Evolutionary conservation across 2,888 invertebrate species (phyloP).

Genomic region (Synergus japonicus): DNA sequence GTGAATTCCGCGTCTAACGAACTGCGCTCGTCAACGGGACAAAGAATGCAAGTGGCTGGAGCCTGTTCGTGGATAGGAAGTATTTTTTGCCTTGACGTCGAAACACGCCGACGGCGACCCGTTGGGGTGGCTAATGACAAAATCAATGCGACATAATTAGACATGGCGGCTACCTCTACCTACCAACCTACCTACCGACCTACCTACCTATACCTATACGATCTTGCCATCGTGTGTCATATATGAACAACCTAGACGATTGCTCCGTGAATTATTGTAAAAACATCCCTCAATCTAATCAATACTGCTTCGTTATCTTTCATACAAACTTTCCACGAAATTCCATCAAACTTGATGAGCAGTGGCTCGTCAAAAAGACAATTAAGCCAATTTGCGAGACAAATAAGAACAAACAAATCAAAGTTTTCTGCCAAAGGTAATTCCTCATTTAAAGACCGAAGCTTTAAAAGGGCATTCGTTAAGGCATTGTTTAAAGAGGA

Average conservation of each 20-base stretch:
- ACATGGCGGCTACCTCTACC: constrained; percentile 57
- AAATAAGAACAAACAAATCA: too few species aligned
- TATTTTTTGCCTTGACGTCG: constrained; percentile 65
- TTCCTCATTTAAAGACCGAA: neutral
- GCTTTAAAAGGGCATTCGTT: constrained; percentile 34
- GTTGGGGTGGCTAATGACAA: constrained; percentile 75
- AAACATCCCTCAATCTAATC: constrained; percentile 73
- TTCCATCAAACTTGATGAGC: too few species aligned
- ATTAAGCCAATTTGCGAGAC: neutral
- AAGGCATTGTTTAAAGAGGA: constrained; percentile 32
- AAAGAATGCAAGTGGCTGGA: constrained; percentile 46
- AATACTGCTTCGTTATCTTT: constrained; percentile 63
- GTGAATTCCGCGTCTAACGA: constrained; percentile 46
- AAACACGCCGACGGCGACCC: constrained; percentile 59
- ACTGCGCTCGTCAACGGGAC: constrained; percentile 40
- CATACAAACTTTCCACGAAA: constrained; percentile 45
- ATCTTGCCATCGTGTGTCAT: constrained; percentile 50
- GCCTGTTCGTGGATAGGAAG: constrained; percentile 59
- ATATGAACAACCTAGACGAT: constrained; percentile 51
- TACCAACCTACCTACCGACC: constrained; percentile 53
- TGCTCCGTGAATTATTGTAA: constrained; percentile 70
- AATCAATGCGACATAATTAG: constrained; percentile 77
- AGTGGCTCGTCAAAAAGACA: too few species aligned
- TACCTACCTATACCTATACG: constrained; percentile 48
- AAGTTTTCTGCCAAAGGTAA: neutral